Conservation (phyloP, 92 coral and sea anemone genomes). For the Porites divaricata region DNA sequence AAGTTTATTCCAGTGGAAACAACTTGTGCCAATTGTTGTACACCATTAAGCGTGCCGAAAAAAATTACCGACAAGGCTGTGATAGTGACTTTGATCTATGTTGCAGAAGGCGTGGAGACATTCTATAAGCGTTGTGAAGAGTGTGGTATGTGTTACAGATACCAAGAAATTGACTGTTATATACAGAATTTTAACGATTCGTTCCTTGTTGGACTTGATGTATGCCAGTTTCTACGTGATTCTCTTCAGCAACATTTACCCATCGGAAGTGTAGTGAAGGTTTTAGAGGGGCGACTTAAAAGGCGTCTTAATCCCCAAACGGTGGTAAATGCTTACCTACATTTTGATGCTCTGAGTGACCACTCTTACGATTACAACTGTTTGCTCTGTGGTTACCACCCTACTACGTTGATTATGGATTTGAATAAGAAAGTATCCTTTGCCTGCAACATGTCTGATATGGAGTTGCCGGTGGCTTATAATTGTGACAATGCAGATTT, state of each 20-base stretch:
- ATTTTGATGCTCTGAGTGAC: constrained; percentile 40
- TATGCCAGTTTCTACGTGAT: constrained; percentile 43
- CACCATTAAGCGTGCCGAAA: constrained; percentile 28
- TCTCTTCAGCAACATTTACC: constrained; percentile 59
- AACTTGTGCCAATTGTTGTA: constrained; percentile 27
- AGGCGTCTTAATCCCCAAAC: constrained; percentile 33
- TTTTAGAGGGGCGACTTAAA: constrained; percentile 27
- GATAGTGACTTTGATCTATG: constrained; percentile 39
- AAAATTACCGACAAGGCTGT: constrained; percentile 37
- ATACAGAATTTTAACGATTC: constrained; percentile 52
- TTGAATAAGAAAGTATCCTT: constrained; percentile 61
- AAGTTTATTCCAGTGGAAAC: constrained; percentile 49
- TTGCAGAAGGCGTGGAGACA: constrained; percentile 45
- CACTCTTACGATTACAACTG: constrained; percentile 50
- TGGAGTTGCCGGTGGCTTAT: constrained; percentile 52
- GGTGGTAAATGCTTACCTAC: constrained; percentile 52
- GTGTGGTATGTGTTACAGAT: constrained; percentile 55
- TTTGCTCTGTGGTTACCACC: constrained; percentile 54
- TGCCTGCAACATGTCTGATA: constrained; percentile 24
- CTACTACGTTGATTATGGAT: constrained; percentile 22
- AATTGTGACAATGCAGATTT: constrained; percentile 18
- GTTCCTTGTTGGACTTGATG: constrained; percentile 48
- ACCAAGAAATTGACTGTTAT: constrained; percentile 41
- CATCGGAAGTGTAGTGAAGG: constrained; percentile 52
- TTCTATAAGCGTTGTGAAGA: constrained; percentile 43